Base-by-base conservation (phyloP, 1,140 invertebrate species). In the Drosophila sulfurigaster region DNA sequence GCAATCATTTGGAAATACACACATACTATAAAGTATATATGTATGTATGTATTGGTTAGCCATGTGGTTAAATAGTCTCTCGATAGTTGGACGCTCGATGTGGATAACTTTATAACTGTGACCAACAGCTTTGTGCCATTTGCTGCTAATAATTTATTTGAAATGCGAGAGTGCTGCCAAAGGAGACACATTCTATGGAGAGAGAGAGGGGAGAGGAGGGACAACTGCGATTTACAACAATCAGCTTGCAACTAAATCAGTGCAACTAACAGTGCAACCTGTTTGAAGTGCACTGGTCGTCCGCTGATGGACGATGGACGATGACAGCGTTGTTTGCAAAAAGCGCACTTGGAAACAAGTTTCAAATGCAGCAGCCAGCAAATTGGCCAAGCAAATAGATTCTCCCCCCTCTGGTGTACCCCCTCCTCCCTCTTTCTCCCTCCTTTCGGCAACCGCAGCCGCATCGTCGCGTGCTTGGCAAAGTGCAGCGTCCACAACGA, bases 251-350 rank as follows among this genome's bases (percentile, higher is more conserved):
- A 87, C 74, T 67, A 82, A 89, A 89, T 88, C 83, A 89, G 85
- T 81, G 85, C 83, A 78, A 83, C 80, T 88, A 89, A 88, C 83
- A 88, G 83, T 89, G 83, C 85, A 88, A 88, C 85, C 85, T 88
- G 80, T 83, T 88, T 83, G 35, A 65, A 65, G 49, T 48, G 48
- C 20, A 30, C n/a, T n/a, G 0, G 20, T 25, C 20, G 20, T 25
- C 3, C 20, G 3, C 66, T 35, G n/a, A 8, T 38, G 32, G 30
- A 46, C 48, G 38, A 41, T 38, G 32, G 30, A 46, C 48, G 59
- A 54, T 62, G 54, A 79, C 76, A 71, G 59, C 48, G 48, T 5
- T 57, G 11, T 25, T 25, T 25, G 20, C 20, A 15, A 69, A 25
- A 25, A 25, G 20, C 3, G 71, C 60, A 52, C 16, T 38, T 75